Percentiles rank a stretch among this genome's conserved stretches.
phyloP scores from a whole-genome alignment of 2,797 vertebrate species.

The Oryzias sinensis region DNA sequence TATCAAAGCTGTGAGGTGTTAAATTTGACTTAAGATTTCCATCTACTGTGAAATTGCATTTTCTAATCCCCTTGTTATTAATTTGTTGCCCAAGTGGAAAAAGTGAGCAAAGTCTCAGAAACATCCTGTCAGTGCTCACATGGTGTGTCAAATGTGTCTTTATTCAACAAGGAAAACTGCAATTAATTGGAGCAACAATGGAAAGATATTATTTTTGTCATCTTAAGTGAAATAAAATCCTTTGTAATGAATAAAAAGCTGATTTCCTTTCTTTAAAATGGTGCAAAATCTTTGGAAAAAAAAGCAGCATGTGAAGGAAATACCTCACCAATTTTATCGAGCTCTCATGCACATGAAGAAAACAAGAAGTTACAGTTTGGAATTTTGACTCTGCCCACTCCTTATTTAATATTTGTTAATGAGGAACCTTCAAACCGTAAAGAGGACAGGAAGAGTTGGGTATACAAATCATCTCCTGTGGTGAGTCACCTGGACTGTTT shows the following conservation, averaged over 20 bases:
- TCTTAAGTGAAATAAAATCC: no score
- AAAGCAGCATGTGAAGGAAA: no score
- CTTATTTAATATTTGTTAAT: slow-evolving; percentile 1
- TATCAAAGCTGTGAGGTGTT: slow-evolving; percentile 3
- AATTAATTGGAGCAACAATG: no score
- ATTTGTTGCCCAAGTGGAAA: not conserved
- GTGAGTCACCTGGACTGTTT: not conserved
- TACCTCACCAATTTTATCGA: no score
- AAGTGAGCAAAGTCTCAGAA: no score
- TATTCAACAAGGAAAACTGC: no score
- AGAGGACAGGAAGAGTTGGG: slow-evolving; percentile 8
- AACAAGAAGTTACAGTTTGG: not conserved
- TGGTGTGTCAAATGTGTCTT: no score
- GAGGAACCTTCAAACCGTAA: slow-evolving; percentile 9
- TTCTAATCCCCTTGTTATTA: not conserved
- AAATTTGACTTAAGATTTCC: slow-evolving; percentile 11
- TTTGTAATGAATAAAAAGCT: no score
- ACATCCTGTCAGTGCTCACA: no score
- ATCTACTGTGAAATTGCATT: not conserved
- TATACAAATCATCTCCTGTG: slow-evolving; percentile 1
- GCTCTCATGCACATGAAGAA: not conserved
- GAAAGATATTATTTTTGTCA: no score
- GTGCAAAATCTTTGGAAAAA: no score
- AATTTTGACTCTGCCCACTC: not conserved
- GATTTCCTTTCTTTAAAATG: no score